Evolutionary conservation across 2,888 invertebrate genomes (phyloP).

Genomic region (Oscheius myriophilus): DNA sequence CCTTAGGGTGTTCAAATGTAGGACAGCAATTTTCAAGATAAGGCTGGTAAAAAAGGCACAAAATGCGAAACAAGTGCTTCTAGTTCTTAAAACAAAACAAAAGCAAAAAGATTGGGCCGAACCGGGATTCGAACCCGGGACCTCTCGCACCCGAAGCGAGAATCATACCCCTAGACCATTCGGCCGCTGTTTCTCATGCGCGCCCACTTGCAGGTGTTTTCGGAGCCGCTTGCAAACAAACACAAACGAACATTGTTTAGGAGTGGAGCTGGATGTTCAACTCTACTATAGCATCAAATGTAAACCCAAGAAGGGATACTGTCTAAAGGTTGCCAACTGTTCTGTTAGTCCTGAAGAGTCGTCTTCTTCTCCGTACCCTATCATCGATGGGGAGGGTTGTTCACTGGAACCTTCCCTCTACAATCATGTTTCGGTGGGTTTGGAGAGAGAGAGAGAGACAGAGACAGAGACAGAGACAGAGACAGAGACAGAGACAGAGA

Average conservation of each 20-base stretch:
- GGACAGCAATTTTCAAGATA: too few relatives aligned
- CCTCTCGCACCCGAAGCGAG: slow-evolving; percentile 71
- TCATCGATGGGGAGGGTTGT: slow-evolving; percentile 65
- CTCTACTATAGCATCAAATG: slow-evolving; percentile 67
- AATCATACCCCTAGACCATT: slow-evolving; percentile 69
- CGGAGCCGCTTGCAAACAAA: not conserved
- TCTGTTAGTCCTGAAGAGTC: slow-evolving; percentile 53
- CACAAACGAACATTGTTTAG: slow-evolving; percentile 32
- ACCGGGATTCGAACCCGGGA: slow-evolving; percentile 70
- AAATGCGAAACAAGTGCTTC: too few relatives aligned
- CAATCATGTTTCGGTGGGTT: slow-evolving; percentile 60
- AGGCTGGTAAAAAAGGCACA: too few relatives aligned
- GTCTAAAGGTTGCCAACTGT: slow-evolving; percentile 65
- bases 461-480: too few relatives aligned
- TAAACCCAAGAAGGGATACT: slow-evolving; percentile 55
- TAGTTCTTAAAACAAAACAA: too few relatives aligned
- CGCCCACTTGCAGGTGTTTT: too few relatives aligned
- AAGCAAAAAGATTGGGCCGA: slow-evolving; percentile 48
- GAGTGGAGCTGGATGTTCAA: slow-evolving; percentile 58
- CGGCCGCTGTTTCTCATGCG: slow-evolving; percentile 36
- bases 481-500: too few relatives aligned
- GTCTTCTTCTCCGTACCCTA: slow-evolving; percentile 54
- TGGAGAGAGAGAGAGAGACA: not conserved
- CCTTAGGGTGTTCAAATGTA: too few relatives aligned
- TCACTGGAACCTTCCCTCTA: slow-evolving; percentile 63